These are phyloP conservation scores for Potamarius usumacintae DNA, from an alignment of 2,113 vertebrate species.

Conservation along the genomic window DNA sequence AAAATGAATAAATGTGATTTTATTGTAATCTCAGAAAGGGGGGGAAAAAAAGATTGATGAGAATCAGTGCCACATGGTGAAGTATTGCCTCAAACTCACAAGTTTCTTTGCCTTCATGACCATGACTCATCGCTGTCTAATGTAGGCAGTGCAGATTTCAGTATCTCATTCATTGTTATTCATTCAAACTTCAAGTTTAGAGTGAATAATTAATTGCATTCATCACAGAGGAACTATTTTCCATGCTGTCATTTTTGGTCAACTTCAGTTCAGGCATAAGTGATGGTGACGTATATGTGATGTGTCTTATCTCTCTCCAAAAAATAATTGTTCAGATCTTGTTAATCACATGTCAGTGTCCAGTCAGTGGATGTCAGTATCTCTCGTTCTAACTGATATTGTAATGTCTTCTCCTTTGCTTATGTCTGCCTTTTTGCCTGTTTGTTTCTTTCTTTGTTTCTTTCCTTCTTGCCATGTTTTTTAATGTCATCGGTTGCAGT, in stretches of 20 bases:
- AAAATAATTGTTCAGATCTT: constrained; percentile 29
- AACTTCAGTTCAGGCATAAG: constrained; percentile 74
- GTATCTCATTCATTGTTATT: background rate
- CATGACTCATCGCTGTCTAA: background rate
- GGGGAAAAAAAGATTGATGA: background rate
- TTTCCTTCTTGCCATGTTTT: constrained; percentile 73
- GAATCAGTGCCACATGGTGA: background rate
- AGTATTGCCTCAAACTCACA: constrained; percentile 36
- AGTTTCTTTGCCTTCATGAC: background rate
- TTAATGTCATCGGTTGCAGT: constrained; percentile 86
- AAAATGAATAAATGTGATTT: background rate
- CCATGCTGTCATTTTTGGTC: constrained; percentile 60
- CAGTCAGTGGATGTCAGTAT: constrained; percentile 60
- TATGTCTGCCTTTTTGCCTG: constrained; percentile 74
- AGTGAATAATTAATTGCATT: constrained; percentile 23
- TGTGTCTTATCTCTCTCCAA: constrained; percentile 26
- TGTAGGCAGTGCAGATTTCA: background rate
- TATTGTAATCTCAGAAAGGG: background rate
- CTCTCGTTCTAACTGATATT: constrained; percentile 71
- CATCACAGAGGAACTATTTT: constrained; percentile 40
- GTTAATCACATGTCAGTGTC: constrained; percentile 62
- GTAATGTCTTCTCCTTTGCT: constrained; percentile 85
- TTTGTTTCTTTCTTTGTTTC: constrained; percentile 68
- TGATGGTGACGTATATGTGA: constrained; percentile 67
- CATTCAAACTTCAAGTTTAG: background rate